Conservation (phyloP, 2,113 vertebrate genomes). For the Globicephala melas region DNA sequence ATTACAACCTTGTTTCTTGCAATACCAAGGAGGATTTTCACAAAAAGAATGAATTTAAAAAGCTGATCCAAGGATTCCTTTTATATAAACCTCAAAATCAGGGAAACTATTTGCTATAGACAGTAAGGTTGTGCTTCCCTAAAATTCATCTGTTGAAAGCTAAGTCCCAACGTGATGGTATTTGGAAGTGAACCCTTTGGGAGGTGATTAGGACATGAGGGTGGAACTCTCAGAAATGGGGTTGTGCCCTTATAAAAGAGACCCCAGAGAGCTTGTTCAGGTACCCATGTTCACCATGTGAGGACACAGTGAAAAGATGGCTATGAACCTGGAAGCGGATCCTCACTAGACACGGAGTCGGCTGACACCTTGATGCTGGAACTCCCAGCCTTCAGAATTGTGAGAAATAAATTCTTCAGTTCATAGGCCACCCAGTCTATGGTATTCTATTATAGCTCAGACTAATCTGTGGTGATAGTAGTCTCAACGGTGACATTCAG, state of each 20-base stretch:
- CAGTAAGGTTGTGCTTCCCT: neutral
- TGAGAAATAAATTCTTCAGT: neutral
- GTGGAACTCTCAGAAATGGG: neutral
- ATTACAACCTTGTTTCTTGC: neutral
- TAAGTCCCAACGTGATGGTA: neutral
- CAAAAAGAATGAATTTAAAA: neutral
- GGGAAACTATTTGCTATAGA: neutral
- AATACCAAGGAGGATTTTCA: neutral
- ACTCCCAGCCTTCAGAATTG: neutral
- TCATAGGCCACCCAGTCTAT: neutral
- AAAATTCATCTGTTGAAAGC: neutral
- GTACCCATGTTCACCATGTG: no score
- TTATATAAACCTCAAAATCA: neutral
- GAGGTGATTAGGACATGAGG: neutral
- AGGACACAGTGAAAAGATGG: neutral
- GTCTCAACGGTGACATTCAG: neutral
- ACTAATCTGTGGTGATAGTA: neutral
- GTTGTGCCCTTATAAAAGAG: neutral
- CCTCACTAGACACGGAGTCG: neutral
- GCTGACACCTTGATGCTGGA: neutral
- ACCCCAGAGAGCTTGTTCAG: neutral
- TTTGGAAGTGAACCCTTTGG: neutral
- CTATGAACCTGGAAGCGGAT: neutral
- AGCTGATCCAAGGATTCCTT: neutral
- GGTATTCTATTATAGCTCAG: neutral